Conservation (phyloP, 2,113 vertebrate species). For the Nannobrachium achirus region DNA sequence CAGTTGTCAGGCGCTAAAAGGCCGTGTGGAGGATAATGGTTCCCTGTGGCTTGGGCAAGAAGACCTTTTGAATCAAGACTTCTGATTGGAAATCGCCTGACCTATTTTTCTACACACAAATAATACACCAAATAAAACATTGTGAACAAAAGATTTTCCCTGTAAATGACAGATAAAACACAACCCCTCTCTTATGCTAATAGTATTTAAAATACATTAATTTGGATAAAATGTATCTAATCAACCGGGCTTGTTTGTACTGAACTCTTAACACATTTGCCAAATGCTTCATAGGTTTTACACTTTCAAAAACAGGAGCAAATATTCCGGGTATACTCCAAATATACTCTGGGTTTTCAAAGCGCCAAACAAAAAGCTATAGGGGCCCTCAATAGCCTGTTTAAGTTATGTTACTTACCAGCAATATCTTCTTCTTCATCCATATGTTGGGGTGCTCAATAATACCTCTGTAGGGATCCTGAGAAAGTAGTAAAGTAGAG, state of each 20-base stretch:
- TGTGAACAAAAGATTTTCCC: background rate
- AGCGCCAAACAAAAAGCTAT: no score
- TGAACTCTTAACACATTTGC: background rate
- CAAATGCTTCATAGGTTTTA: background rate
- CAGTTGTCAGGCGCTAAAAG: constrained; percentile 73
- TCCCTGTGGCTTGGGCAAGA: constrained; percentile 52
- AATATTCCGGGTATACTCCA: no score
- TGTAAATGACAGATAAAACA: background rate
- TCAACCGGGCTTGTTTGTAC: background rate
- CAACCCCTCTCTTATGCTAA: background rate
- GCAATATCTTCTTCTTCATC: no score
- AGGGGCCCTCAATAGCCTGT: no score
- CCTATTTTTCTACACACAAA: constrained; percentile 30
- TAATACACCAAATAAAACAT: constrained; percentile 24
- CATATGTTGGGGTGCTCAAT: no score
- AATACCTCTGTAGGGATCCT: no score
- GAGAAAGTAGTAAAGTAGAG: no score
- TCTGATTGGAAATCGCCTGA: constrained; percentile 52
- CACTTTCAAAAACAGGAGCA: no score
- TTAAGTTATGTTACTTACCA: no score
- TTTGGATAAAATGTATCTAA: background rate
- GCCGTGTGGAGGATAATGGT: constrained; percentile 62
- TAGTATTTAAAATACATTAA: background rate
- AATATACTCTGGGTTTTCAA: no score
- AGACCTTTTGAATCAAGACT: constrained; percentile 54